Percentiles rank a stretch among this genome's conserved stretches.
These are phyloP conservation scores for Acanthopleura granulata DNA, from an alignment of 2,888 invertebrate species.

Conservation along the genomic window DNA sequence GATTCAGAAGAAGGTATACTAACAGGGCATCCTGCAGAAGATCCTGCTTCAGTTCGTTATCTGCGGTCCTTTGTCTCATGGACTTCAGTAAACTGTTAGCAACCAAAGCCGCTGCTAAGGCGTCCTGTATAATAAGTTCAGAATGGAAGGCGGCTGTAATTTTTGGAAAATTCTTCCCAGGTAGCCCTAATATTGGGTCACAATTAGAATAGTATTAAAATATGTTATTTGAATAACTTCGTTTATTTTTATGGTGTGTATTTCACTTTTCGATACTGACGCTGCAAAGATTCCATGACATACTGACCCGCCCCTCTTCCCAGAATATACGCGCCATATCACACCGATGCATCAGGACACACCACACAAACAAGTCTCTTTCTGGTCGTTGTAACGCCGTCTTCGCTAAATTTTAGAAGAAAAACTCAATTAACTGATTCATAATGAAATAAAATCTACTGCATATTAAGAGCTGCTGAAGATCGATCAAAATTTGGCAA, in stretches of 20 bases:
- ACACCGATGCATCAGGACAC: slow-evolving; percentile 37
- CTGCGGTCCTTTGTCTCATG: slow-evolving; percentile 37
- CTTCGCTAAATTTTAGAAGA: background rate
- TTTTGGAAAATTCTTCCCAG: too few species aligned
- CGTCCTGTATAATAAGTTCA: slow-evolving; percentile 35
- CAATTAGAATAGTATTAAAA: too few species aligned
- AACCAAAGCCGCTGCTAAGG: slow-evolving; percentile 45
- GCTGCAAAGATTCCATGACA: too few species aligned
- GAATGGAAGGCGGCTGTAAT: too few species aligned
- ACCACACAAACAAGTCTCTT: slow-evolving; percentile 47
- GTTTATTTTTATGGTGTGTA: too few species aligned
- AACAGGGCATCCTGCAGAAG: background rate
- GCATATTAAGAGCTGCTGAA: too few species aligned
- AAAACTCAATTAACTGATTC: too few species aligned
- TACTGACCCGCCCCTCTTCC: slow-evolving; percentile 46
- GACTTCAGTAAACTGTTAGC: slow-evolving; percentile 44
- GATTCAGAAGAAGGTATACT: background rate
- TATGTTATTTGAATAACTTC: too few species aligned
- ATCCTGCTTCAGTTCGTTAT: slow-evolving; percentile 34
- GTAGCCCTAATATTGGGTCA: too few species aligned
- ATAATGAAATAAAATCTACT: too few species aligned
- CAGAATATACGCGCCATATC: slow-evolving; percentile 52
- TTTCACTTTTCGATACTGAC: too few species aligned
- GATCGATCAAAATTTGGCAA: too few species aligned
- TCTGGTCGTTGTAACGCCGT: slow-evolving; percentile 13